Conservation (phyloP, 2,888 invertebrate genomes). For the Drosophila conformis region DNA sequence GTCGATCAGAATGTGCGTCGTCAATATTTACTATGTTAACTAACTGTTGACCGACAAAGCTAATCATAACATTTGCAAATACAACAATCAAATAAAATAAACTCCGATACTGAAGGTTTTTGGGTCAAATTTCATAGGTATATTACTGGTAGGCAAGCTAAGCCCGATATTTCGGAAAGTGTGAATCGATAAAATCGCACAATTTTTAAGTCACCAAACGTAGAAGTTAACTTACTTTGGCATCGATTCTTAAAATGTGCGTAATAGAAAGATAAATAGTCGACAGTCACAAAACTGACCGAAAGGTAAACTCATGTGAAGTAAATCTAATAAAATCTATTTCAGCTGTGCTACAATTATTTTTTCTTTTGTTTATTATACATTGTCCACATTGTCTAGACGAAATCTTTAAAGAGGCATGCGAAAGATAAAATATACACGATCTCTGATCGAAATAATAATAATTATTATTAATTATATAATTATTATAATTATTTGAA, state of each 20-base stretch:
- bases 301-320: too few species aligned
- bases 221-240: background rate
- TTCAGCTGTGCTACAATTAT: too few species aligned
- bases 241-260: too few species aligned
- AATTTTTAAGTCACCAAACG: background rate
- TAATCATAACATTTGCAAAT: background rate
- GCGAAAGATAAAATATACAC: background rate
- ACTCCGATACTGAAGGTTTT: background rate
- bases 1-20: background rate
- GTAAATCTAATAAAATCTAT: too few species aligned
- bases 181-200: background rate
- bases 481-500: background rate
- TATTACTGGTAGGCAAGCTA: too few species aligned
- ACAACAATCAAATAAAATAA: background rate
- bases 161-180: background rate
- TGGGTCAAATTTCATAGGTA: too few species aligned
- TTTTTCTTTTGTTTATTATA: too few species aligned
- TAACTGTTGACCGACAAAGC: background rate
- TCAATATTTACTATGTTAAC: background rate
- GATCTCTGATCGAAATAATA: background rate
- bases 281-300: too few species aligned
- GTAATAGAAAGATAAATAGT: too few species aligned
- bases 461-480: background rate
- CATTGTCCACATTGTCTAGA: too few species aligned
- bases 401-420: too few species aligned